Evolutionary conservation across 2,888 invertebrate species (phyloP), one percentile per base, ranked within the genome.

Genomic region (Cataglyphis albicans): DNA sequence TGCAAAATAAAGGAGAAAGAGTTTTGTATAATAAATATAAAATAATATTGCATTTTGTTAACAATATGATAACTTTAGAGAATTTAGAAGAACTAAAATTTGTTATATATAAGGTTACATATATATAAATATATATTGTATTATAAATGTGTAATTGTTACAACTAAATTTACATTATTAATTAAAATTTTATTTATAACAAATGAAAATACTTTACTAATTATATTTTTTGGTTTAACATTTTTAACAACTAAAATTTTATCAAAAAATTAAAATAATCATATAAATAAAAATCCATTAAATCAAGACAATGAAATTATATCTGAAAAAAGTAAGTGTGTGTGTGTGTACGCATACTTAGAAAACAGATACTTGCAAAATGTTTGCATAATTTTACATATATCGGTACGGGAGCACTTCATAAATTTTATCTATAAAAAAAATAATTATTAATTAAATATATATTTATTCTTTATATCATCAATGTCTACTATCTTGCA

Each of bases 361-460:
- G 2, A n/a, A 18, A n/a, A 44, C 29, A 67, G 10, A n/a, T 10
- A 48, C 12, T 52, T 70, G 52, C 21, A 52, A 52, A 3, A 21
- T 6, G 3, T 15, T 70, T 70, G 29, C 35, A 21, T 35, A 21
- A 70, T 21, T 52, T 52, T 52, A n/a, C n/a, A 48, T 52, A 48
- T 52, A 55, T 21, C 55, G 12, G 0, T 35, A 32, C 1, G n/a
- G 12, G 1, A 6, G 15, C 15, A 3, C 15, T 35, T 55, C 9
- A 12, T 3, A 55, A 70, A 4, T 7, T 41, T 38, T 41, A 72
- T 55, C 7, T 73, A 10, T 41, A 59, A 32, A 6, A 59, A 25
- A 12, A 25, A 41, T 59, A 72, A 72, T 72, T 38, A 73, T 38
- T 38, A 72, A 68, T 4, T 68, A 68, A 67, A 63, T 2, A 72